A percentile compares a stretch with the other conserved stretches of the same genome.
These are phyloP conservation scores for Diceros bicornis DNA, from an alignment of 2,797 vertebrate genomes.

Conservation along the genomic window DNA sequence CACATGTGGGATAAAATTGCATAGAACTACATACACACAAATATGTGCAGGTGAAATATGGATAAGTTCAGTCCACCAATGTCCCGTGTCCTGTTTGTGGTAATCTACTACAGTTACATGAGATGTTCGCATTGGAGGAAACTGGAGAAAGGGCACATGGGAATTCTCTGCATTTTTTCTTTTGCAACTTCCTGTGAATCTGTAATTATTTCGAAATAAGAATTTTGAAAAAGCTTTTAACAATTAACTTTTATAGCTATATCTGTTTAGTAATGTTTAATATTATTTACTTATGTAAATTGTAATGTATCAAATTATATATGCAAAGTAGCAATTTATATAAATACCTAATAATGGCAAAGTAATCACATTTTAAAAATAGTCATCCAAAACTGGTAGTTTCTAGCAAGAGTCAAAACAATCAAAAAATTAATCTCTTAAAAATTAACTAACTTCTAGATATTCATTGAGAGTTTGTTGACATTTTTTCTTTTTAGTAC, in stretches of 20 bases:
- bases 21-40: neutral
- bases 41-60: neutral
- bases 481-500: neutral
- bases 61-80: neutral
- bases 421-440: slow-evolving; percentile 25
- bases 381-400: neutral
- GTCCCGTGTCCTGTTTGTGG: neutral
- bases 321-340: neutral
- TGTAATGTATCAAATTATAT: neutral
- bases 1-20: neutral
- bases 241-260: neutral
- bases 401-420: slow-evolving; percentile 3
- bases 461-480: neutral
- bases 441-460: neutral
- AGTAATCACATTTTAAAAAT: neutral
- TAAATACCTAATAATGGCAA: neutral
- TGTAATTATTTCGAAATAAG: neutral
- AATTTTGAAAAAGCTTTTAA: neutral
- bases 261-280: neutral
- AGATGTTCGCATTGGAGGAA: neutral
- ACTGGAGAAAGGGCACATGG: neutral
- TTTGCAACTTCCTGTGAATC: neutral
- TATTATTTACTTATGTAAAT: neutral
- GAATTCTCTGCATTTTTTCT: neutral
- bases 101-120: neutral